Conservation (phyloP, 1,140 invertebrate genomes). For the Prorops nasuta region DNA sequence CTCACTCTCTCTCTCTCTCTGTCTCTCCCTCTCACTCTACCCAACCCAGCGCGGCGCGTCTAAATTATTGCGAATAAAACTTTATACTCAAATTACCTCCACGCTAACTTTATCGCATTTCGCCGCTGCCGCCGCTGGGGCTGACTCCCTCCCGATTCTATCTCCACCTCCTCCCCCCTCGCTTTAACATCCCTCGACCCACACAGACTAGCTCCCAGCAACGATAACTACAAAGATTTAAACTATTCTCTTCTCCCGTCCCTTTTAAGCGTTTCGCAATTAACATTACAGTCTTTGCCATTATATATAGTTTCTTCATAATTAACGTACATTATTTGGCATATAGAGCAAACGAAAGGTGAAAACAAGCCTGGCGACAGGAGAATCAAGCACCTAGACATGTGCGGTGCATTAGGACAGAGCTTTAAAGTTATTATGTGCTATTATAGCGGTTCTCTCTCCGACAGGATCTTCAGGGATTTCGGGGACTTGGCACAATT, state of each 20-base stretch:
- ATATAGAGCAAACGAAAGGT: too few species aligned
- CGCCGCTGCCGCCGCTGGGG: slow-evolving; percentile 15
- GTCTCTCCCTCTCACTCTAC: slow-evolving; percentile 5
- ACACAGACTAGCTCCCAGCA: too few species aligned
- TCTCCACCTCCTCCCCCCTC: slow-evolving; percentile 3
- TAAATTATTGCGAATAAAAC: slow-evolving; percentile 59
- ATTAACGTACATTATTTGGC: too few species aligned
- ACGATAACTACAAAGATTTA: too few species aligned
- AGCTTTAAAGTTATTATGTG: slow-evolving; percentile 35
- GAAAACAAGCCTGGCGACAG: too few species aligned
- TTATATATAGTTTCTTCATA: too few species aligned
- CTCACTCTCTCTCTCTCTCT: not conserved
- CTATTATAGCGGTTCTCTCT: slow-evolving; percentile 26
- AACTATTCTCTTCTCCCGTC: too few species aligned
- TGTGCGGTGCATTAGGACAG: too few species aligned
- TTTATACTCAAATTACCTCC: slow-evolving; percentile 57
- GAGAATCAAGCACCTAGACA: too few species aligned
- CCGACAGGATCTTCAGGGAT: slow-evolving; percentile 29
- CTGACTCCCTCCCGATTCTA: slow-evolving; percentile 6
- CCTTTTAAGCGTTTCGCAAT: too few species aligned
- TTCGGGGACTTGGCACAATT: slow-evolving; percentile 40
- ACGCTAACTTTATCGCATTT: slow-evolving; percentile 54
- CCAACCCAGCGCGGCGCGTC: slow-evolving; percentile 17
- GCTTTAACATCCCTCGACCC: too few species aligned
- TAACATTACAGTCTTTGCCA: too few species aligned